Base-by-base conservation (phyloP, 1,140 invertebrate genomes). In the Rhyacophila brunnea region DNA sequence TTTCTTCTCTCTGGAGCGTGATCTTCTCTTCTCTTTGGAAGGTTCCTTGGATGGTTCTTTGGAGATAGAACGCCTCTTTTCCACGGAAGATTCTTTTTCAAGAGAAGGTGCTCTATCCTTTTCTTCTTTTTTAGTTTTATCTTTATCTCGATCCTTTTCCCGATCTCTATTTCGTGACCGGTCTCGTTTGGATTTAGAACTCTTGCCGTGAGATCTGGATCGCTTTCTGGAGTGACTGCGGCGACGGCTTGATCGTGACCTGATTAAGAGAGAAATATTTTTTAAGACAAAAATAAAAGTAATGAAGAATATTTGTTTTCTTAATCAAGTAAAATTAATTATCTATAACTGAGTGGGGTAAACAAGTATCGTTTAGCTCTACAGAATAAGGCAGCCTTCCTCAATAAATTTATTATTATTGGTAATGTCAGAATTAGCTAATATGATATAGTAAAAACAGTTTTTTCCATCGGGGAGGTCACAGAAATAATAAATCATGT, bases 141-240 rank as follows among this genome's bases (percentile, higher is more conserved):
- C 56, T 65, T 75, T 62, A 66, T 77, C 48, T 71, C 74, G 48
- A 68, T 73, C 62, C 75, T 77, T 54, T 11, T 75, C 71, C 13
- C 66, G 63, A 44, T 66, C 64, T 32, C 53, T 66, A 44, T 75
- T 72, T 1, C 70, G 67, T 0, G 78, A 80, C 13, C 70, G 68
- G 17, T 79, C 78, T 4, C 77, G 73, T 62, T 82, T 80, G 0
- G 86, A 86, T 5, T 83, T 73, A 0, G 85, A 86, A 57, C 81
- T 81, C 13, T 71, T 72, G 19, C 76, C 66, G 0, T 73, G 71
- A 3, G 80, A 79, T n/a, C 77, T 73, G 0, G 81, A 83, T 14
- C 60, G 53, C 5, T 28, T 28, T 28, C 83, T 64, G 0, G 82
- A 83, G 11, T 80, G 70, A 57, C 77, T 78, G 14, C 72, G 83